Conservation (phyloP, 2,113 vertebrate genomes). For the Boleophthalmus pectinirostris region DNA sequence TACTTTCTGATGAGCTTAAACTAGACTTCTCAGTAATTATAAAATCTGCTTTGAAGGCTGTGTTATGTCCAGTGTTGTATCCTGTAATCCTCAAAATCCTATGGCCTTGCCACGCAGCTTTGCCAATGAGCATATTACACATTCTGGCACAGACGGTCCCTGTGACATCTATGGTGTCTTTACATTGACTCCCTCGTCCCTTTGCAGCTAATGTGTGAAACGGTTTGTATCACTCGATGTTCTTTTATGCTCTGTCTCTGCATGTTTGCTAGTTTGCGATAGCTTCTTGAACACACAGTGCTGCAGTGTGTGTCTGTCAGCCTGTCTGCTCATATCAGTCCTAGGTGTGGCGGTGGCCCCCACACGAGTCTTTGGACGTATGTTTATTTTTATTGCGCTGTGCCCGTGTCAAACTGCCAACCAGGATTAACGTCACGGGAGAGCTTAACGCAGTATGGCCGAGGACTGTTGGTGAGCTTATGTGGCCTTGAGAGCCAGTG, state of each 20-base stretch:
- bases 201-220: neutral
- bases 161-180: neutral
- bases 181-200: neutral
- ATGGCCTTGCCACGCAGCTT: no score
- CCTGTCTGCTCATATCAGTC: slow-evolving; percentile 35
- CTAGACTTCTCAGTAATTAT: no score
- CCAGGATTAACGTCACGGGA: slow-evolving; percentile 44
- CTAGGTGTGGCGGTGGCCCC: slow-evolving; percentile 33
- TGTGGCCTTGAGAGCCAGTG: slow-evolving; percentile 42
- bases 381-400: slow-evolving; percentile 55
- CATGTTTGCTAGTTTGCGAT: neutral
- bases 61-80: no score
- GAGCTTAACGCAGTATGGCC: slow-evolving; percentile 20
- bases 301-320: slow-evolving; percentile 41
- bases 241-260: neutral
- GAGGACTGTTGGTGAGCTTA: slow-evolving; percentile 19
- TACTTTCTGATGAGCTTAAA: no score
- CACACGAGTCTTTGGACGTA: slow-evolving; percentile 38
- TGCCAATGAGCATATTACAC: no score
- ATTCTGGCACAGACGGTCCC: neutral
- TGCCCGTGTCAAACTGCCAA: slow-evolving; percentile 53
- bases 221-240: slow-evolving; percentile 1
- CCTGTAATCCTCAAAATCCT: no score
- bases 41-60: no score
- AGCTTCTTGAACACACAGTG: slow-evolving; percentile 12